phyloP scores from a whole-genome alignment of 2,113 vertebrate species.

The Onychorhynchus coronatus region DNA sequence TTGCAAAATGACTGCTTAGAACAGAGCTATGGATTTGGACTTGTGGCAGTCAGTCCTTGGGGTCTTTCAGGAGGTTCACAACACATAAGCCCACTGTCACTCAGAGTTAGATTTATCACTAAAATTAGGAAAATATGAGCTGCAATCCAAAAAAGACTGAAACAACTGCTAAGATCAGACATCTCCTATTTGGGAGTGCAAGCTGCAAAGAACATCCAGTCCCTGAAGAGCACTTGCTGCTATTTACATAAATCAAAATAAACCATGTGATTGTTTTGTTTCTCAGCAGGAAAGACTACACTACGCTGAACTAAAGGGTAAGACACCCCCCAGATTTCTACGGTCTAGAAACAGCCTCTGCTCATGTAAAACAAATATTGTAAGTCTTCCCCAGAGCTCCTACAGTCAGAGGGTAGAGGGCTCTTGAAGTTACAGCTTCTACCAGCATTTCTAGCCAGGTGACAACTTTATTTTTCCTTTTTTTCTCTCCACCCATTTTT shows the following conservation, averaged over 20 bases:
- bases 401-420: background rate
- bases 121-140: background rate
- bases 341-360: background rate
- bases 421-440: background rate
- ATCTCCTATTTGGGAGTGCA: background rate
- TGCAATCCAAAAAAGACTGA: background rate
- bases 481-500: background rate
- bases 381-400: background rate
- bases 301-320: background rate
- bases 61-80: background rate
- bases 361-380: background rate
- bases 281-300: background rate
- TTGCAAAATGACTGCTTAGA: background rate
- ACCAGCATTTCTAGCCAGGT: background rate
- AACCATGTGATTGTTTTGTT: background rate
- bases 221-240: background rate
- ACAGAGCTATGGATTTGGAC: background rate
- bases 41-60: background rate
- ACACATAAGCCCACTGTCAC: background rate
- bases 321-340: background rate
- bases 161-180: background rate
- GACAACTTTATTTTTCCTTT: background rate
- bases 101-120: background rate
- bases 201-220: background rate
- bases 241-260: background rate